These are phyloP conservation scores for Baronia brevicornis DNA, from an alignment of 2,888 invertebrate genomes.

Conservation along the genomic window DNA sequence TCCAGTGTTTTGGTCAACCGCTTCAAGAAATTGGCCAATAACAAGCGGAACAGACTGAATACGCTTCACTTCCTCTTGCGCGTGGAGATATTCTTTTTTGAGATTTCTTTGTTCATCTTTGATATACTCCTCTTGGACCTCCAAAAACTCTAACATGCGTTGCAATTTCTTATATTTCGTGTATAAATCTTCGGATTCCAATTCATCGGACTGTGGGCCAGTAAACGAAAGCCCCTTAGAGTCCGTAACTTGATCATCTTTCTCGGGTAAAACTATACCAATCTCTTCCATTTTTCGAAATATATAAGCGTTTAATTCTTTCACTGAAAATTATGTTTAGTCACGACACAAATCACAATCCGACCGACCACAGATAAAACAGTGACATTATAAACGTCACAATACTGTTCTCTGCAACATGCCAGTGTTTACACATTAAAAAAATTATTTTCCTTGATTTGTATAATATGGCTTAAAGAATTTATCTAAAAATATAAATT, in stretches of 20 bases:
- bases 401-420: too few relatives aligned
- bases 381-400: too few relatives aligned
- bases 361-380: too few relatives aligned
- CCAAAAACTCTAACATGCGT: constrained; percentile 95
- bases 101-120: constrained; percentile 99
- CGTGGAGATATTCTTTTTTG: constrained; percentile 98
- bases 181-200: constrained; percentile 94
- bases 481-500: too few relatives aligned
- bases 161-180: constrained; percentile 98
- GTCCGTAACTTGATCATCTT: constrained; percentile 82
- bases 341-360: too few relatives aligned
- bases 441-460: too few relatives aligned
- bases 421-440: too few relatives aligned
- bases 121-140: constrained; percentile 99
- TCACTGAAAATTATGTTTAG: too few relatives aligned
- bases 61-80: constrained; percentile 97
- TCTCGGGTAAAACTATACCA: constrained; percentile 85
- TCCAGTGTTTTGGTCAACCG: constrained; percentile 99
- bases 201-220: constrained; percentile 83
- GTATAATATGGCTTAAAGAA: too few relatives aligned
- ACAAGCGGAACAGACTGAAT: constrained; percentile 99
- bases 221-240: constrained; percentile 79
- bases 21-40: constrained; percentile 99
- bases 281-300: constrained; percentile 84
- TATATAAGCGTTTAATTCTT: too few relatives aligned